Conservation (phyloP, 2,797 vertebrate genomes). For the Phrynocephalus forsythii region DNA sequence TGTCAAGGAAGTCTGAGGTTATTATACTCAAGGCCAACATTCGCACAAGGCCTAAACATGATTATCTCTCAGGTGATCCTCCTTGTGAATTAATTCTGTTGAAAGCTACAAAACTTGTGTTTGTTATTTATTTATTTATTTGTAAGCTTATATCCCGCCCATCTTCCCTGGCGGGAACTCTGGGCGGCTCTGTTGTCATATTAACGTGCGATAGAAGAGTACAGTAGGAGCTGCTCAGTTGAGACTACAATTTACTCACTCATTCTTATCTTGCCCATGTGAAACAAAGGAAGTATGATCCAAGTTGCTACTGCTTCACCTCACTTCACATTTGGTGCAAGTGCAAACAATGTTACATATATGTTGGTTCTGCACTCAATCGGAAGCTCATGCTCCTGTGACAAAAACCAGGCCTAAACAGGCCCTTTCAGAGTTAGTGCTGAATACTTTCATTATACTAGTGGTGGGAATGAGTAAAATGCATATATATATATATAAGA, state of each 20-base stretch:
- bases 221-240: not conserved
- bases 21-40: no score
- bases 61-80: no score
- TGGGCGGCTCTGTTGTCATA: no score
- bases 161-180: no score
- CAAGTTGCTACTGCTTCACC: not conserved
- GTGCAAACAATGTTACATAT: not conserved
- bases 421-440: not conserved
- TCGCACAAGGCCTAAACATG: no score
- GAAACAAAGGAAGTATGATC: not conserved
- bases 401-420: not conserved
- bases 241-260: not conserved
- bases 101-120: no score
- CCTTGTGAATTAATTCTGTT: no score
- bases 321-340: not conserved
- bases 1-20: no score
- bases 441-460: not conserved
- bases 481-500: not conserved
- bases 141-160: no score
- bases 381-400: not conserved
- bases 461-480: not conserved
- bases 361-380: not conserved
- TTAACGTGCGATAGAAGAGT: no score
- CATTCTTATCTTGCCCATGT: not conserved
- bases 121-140: no score